phyloP scores from a whole-genome alignment of 1,140 invertebrate species.

The Wiebesia pumilae region DNA sequence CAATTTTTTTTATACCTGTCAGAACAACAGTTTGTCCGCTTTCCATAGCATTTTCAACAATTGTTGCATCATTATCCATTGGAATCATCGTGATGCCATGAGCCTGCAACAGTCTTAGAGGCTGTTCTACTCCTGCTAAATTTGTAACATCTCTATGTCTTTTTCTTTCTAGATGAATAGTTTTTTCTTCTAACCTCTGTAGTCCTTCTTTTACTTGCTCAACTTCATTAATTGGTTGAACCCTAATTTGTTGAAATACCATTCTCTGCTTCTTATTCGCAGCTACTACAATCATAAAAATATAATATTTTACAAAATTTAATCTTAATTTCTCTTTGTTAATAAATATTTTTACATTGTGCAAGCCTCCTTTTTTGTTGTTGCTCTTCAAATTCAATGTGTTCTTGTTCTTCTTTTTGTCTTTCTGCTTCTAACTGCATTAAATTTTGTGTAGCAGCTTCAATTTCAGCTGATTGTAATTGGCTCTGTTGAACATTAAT shows the following conservation, averaged over 20 bases:
- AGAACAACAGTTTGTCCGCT: constrained; percentile 86
- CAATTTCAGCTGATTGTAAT: constrained; percentile 64
- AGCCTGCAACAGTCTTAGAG: constrained; percentile 82
- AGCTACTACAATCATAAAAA: constrained; percentile 53
- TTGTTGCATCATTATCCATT: constrained; percentile 80
- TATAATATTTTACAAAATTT: background rate
- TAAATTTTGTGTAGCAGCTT: constrained; percentile 68
- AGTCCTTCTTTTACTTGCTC: constrained; percentile 66
- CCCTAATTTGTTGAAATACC: constrained; percentile 68
- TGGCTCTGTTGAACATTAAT: constrained; percentile 67
- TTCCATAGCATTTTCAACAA: constrained; percentile 86
- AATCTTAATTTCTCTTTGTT: background rate
- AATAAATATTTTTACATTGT: constrained; percentile 56
- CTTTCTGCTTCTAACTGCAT: constrained; percentile 66
- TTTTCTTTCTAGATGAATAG: constrained; percentile 61
- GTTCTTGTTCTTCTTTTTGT: constrained; percentile 62
- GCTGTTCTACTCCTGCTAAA: constrained; percentile 65
- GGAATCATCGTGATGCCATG: constrained; percentile 89
- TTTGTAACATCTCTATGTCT: constrained; percentile 67
- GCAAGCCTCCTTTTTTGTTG: constrained; percentile 59
- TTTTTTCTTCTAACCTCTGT: constrained; percentile 59
- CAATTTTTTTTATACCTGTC: constrained; percentile 76
- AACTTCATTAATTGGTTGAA: constrained; percentile 62
- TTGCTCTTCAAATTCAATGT: constrained; percentile 57
- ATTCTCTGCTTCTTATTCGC: constrained; percentile 67